Base-by-base conservation (phyloP, 2,113 vertebrate species). In the Saguinus imperator region DNA sequence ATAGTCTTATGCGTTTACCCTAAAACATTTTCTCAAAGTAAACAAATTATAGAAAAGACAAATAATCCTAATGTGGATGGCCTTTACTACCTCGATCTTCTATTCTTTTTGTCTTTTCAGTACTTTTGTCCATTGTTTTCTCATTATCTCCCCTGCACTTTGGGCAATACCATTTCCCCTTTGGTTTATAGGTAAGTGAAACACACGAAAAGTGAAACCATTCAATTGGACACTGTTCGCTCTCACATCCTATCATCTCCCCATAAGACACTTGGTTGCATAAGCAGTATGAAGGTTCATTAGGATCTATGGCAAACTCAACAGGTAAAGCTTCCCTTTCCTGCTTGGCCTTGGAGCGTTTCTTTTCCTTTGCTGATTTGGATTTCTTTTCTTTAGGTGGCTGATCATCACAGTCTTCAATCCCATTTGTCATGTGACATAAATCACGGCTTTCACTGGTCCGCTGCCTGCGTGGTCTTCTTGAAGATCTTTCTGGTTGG, bases 181-280 rank as follows among this genome's bases (percentile, higher is more conserved):
- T 99, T 82, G 99, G 99, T 97, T 99, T 99, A 97, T 99, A 99
- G 11, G 99, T 99, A 81, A 99, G 99, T 92, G 99, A 99, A 95
- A 99, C 99, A 58, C 99, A 99, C 0, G 99, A 99, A 72, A 99
- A 99, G 98, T 99, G 99, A 98, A 99, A 99, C 99, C 99, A 99
- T 96, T 99, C 99, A 1, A 99, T 99, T 90, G 99, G 99, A 97
- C 99, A 99, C 97, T 99, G 99, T 96, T 99, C 99, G 1, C 99
- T 99, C 98, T 99, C 99, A 94, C 99, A 99, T 43, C 99, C 99
- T 58, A 99, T 99, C 99, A 99, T 99, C 97, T 99, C 99, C 0
- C 99, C 99, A 0, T 99, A 99, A 85, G 99, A 99, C 98, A 99
- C 99, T 95, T 99, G 99, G 98, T 99, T 99, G 87, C 99, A 99